These are phyloP conservation scores for Peromyscus maniculatus DNA, from an alignment of 2,113 vertebrate genomes.

Conservation along the genomic window DNA sequence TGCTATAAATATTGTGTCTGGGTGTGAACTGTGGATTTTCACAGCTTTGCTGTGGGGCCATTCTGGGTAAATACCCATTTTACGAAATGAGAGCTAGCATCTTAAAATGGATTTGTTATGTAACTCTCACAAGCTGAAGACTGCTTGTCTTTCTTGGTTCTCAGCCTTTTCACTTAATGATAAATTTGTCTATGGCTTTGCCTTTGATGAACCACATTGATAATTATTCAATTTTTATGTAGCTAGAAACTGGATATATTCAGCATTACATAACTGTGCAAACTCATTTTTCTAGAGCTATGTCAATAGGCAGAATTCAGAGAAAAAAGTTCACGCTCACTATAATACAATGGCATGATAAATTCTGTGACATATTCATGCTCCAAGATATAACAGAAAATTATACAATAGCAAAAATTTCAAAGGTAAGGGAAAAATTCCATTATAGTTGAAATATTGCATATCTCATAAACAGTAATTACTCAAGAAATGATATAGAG, in stretches of 20 bases:
- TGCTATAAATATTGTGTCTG: background rate
- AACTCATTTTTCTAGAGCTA: background rate
- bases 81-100: slow-evolving; percentile 53
- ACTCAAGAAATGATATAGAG: slow-evolving; percentile 25
- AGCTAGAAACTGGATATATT: background rate
- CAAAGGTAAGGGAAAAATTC: slow-evolving; percentile 20
- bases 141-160: background rate
- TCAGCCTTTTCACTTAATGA: background rate
- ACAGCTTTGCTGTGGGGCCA: background rate
- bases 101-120: background rate
- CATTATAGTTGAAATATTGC: background rate
- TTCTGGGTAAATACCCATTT: background rate
- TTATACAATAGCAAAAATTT: background rate
- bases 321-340: background rate
- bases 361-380: background rate
- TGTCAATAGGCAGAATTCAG: background rate
- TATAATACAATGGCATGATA: background rate
- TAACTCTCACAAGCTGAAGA: background rate
- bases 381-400: background rate
- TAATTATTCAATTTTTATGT: slow-evolving; percentile 1
- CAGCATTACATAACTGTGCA: background rate
- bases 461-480: slow-evolving; percentile 55
- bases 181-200: slow-evolving; percentile 23
- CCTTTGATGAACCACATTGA: background rate
- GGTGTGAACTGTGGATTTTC: background rate